phyloP scores from a whole-genome alignment of 2,113 vertebrate species.

The Sporophila hypoxantha region DNA sequence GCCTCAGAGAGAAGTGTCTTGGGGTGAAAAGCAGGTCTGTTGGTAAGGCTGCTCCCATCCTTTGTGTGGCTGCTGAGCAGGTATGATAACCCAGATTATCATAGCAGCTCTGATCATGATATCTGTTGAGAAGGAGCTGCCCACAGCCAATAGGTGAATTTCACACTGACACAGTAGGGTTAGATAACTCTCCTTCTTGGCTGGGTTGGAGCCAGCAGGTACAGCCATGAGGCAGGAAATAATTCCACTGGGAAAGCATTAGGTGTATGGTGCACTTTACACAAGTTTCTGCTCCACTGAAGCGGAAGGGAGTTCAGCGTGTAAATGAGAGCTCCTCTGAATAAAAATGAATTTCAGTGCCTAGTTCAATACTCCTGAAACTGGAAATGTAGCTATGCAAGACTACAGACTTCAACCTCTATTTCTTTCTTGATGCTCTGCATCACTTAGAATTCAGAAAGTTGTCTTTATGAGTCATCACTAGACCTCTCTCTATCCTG shows the following conservation, averaged over 20 bases:
- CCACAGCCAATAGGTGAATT: background rate
- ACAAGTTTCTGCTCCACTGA: background rate
- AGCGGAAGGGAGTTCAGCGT: fast-evolving
- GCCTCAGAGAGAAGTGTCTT: background rate
- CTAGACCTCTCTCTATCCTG: background rate
- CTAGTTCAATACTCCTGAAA: background rate
- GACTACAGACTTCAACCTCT: background rate
- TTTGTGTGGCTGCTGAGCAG: background rate
- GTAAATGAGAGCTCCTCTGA: background rate
- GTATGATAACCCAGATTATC: background rate
- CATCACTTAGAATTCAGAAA: background rate
- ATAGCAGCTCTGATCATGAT: fast-evolving
- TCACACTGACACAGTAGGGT: background rate
- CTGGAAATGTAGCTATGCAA: background rate
- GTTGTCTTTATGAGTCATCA: background rate
- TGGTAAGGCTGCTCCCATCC: background rate
- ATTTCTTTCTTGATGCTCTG: background rate
- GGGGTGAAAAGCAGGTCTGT: background rate
- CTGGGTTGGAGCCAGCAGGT: background rate
- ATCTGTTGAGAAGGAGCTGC: background rate
- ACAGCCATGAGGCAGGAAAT: background rate
- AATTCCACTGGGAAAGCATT: background rate
- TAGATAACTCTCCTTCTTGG: background rate
- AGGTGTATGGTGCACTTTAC: background rate
- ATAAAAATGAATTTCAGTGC: background rate